Percentiles rank a stretch among this genome's conserved stretches.
phyloP scores from a whole-genome alignment of 2,113 vertebrate genomes.

The Ornithorhynchus anatinus region DNA sequence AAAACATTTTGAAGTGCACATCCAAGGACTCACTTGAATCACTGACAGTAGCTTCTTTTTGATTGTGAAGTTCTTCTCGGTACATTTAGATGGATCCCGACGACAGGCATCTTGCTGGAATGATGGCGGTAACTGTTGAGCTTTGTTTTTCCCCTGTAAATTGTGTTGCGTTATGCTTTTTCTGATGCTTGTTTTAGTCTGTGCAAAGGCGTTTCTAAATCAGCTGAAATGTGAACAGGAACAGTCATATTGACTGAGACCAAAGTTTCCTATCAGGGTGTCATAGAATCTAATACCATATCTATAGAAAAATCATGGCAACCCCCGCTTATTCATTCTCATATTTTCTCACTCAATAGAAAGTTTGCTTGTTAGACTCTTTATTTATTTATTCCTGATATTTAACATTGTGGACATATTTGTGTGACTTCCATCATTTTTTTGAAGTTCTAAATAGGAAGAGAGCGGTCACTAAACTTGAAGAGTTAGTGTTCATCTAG shows the following conservation, averaged over 20 bases:
- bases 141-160: slow-evolving; percentile 65
- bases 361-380: slow-evolving; percentile 66
- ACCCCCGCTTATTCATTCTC: no score
- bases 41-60: slow-evolving; percentile 61
- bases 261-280: slow-evolving; percentile 48
- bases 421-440: slow-evolving; percentile 43
- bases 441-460: slow-evolving; percentile 50
- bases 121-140: slow-evolving; percentile 64
- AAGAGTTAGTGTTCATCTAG: slow-evolving; percentile 38
- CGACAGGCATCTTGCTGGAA: slow-evolving; percentile 62
- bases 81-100: slow-evolving; percentile 60
- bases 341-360: slow-evolving; percentile 57
- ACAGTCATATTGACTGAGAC: slow-evolving; percentile 55
- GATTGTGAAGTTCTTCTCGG: slow-evolving; percentile 66
- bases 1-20: slow-evolving; percentile 58
- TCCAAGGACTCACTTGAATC: slow-evolving; percentile 68
- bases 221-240: slow-evolving; percentile 58
- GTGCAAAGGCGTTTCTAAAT: slow-evolving; percentile 65
- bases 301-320: no score
- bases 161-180: slow-evolving; percentile 65
- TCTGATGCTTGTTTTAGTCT: slow-evolving; percentile 68
- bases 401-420: slow-evolving; percentile 71
- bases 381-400: slow-evolving; percentile 73
- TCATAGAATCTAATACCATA: background rate
- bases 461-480: slow-evolving; percentile 30